These are phyloP conservation scores for Acronicta aceris DNA, from an alignment of 2,888 invertebrate species.

Conservation along the genomic window DNA sequence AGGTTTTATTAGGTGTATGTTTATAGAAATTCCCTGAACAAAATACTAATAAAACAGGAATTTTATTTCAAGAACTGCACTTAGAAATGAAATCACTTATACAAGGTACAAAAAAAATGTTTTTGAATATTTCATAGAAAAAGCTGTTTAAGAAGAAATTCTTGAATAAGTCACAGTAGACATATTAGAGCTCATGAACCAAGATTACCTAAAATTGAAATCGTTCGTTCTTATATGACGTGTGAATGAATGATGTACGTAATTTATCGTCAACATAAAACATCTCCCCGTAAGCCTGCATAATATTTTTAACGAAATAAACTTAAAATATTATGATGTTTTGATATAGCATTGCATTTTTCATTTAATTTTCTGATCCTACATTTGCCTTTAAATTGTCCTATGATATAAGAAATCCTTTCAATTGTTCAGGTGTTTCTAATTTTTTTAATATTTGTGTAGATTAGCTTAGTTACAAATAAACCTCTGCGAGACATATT, in stretches of 20 bases:
- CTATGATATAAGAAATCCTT: too few species aligned
- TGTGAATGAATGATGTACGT: slow-evolving; percentile 37
- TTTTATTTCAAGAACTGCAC: slow-evolving; percentile 6
- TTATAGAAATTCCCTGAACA: slow-evolving; percentile 7
- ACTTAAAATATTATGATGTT: too few species aligned
- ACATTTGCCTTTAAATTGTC: too few species aligned
- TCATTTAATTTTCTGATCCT: too few species aligned
- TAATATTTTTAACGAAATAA: not conserved
- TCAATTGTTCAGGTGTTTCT: too few species aligned
- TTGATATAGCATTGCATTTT: too few species aligned
- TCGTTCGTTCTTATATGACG: slow-evolving; percentile 38
- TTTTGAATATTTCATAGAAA: slow-evolving; percentile 19
- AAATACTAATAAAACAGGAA: not conserved
- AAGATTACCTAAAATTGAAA: slow-evolving; percentile 27
- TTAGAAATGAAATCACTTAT: not conserved
- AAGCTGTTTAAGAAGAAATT: slow-evolving; percentile 1
- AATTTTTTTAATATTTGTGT: too few species aligned
- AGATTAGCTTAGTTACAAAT: too few species aligned
- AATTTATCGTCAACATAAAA: slow-evolving; percentile 33
- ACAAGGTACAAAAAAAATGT: slow-evolving; percentile 2
- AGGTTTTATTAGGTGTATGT: not conserved
- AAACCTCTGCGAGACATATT: too few species aligned
- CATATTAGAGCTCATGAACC: slow-evolving; percentile 20
- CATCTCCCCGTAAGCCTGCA: not conserved
- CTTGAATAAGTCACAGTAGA: slow-evolving; percentile 21